Evolutionary conservation across 2,797 vertebrate species (phyloP).

Genomic region (Orestias chungarensis): DNA sequence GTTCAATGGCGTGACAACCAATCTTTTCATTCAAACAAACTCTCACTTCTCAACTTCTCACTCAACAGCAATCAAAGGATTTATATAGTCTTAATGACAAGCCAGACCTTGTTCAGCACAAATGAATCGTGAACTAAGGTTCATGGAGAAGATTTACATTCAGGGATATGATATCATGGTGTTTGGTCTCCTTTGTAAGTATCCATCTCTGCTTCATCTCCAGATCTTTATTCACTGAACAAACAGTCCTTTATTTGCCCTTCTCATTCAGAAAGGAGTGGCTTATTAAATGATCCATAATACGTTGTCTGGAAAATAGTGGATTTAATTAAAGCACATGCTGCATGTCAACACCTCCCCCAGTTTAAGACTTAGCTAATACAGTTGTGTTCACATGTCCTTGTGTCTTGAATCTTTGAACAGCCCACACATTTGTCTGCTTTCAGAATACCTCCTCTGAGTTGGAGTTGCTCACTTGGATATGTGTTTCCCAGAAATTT

Average conservation of each 20-base stretch:
- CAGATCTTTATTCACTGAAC: conserved; percentile 78
- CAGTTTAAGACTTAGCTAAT: conserved; percentile 63
- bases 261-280: conserved; percentile 69
- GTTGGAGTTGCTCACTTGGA: conserved; percentile 45
- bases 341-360: conserved; percentile 66
- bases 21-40: conserved; percentile 21
- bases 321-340: conserved; percentile 69
- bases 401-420: conserved; percentile 38
- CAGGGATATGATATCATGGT: conserved; percentile 78
- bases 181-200: conserved; percentile 65
- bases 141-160: conserved; percentile 57
- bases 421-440: conserved; percentile 35
- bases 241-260: conserved; percentile 77
- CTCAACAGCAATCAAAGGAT: conserved; percentile 44
- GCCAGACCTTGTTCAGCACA: conserved; percentile 48
- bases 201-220: conserved; percentile 71
- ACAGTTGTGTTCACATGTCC: conserved; percentile 48
- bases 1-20: conserved; percentile 33
- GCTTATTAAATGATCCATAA: conserved; percentile 72
- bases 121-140: conserved; percentile 59
- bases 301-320: conserved; percentile 75
- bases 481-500: conserved; percentile 61
- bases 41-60: conserved; percentile 44
- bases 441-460: conserved; percentile 42
- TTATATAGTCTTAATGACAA: conserved; percentile 47